Evolutionary conservation across 2,113 vertebrate species (phyloP), one percentile per base, ranked within the genome.

Genomic region (Lanius ludovicianus): DNA sequence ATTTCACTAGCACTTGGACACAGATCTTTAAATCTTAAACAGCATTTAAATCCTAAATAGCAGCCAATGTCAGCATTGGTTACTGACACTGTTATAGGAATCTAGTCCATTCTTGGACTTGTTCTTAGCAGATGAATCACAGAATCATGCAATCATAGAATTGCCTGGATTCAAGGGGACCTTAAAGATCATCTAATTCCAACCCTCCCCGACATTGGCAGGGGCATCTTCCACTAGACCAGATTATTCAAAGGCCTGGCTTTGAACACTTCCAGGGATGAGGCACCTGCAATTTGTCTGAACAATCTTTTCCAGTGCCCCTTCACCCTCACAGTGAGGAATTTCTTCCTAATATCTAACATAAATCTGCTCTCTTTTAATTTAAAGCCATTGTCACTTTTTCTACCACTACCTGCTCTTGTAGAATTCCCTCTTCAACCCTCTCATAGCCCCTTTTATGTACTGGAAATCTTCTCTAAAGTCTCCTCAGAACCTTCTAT

Each of bases 121-220:
- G 9, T 67, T 82, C 31, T 92, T 74, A 44, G 16, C 19, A 44
- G 41, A 33, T 64, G 28, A 52, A 42, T 42, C 23, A 67, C 7
- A 20, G 33, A 67, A 44, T 24, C 37, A 46, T 52, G 37, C 11
- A 64, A 33, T n/a, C 7, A 30, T 13, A 52, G 46, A 53, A 67
- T 20, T 15, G 9, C 5, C 35, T 60, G n/a, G 15, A 35, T 35
- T 74, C 31, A 25, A 85, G 35, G 12, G 5, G 6, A 41, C 10
- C 12, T 35, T 42, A 42, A 47, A 33, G 15, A 35, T 21, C 10
- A 23, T 21, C 46, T 55, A 15, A 7, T 60, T 60, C 7, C 18
- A 60, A 37, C 2, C 3, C 13, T 2, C 1, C 6, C 13, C 10
- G 7, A 30, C n/a, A 17, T 0, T 39, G 39, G 25, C 39, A 53